Evolutionary conservation across 1,140 invertebrate species (phyloP), one percentile per base, ranked within the genome.

Genomic region (Eumeta japonica): DNA sequence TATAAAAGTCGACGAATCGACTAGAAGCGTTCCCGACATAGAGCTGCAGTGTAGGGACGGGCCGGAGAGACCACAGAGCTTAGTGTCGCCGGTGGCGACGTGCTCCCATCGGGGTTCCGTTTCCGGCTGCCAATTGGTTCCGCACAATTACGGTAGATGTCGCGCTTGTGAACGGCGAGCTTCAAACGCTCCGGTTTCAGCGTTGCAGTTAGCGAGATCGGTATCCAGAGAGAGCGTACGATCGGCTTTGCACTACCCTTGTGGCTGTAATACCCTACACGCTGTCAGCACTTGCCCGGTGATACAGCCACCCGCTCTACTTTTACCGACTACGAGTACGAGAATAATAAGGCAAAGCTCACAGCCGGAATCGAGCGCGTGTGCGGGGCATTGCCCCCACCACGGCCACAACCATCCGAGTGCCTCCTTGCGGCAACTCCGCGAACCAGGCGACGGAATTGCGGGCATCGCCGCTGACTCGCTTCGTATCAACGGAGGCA

Each of bases 391-490:
- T 56, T 81, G 79, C 59, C 71, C 75, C 28, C 76, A 76, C 37
- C 77, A 75, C 62, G 73, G 74, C 39, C 81, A 79, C 39, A 79
- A 83, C 12, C 79, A 83, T 43, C 81, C 84, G 38, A 86, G 84
- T 64, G 84, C 87, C 52, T 93, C 90, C 1, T 72, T 92, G 56
- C 84, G 90, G 52, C 88, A 92, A 59, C 78, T 93, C 13, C 79
- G 88, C 32, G 88, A 90, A 75, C 84, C 85, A 13, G 82, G 83
- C 19, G 89, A 93, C 60, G 90, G 90, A 34, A 92, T 94, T 40
- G 91, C 92, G n/a, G 91, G 92, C 55, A 97, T 98, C 56, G 94
- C 94, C 1, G 92, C 92, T n/a, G 94, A 97, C 75, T 96, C 93
- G 18, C 81, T 97, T 51, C 81, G 94, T 48, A 92, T 97, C 74